A percentile compares a stretch with the other conserved stretches of the same genome.
These are phyloP conservation scores for Coenonympha glycerion DNA, from an alignment of 2,888 invertebrate species.

Conservation along the genomic window DNA sequence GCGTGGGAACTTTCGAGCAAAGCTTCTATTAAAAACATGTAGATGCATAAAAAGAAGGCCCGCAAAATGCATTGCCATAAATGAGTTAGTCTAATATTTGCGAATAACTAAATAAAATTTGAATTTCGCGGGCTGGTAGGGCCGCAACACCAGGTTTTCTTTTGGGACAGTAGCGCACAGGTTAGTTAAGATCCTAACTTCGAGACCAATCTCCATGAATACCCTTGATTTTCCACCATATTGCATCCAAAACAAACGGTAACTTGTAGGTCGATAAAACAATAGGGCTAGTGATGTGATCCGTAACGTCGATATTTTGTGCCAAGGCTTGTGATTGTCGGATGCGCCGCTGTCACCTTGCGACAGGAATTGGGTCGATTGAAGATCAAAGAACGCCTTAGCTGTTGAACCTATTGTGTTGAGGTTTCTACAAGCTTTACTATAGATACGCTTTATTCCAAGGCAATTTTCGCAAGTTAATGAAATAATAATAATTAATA, in stretches of 20 bases:
- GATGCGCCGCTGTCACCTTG: slow-evolving; percentile 63
- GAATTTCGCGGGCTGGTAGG: no score
- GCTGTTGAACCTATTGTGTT: slow-evolving; percentile 10
- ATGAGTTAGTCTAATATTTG: no score
- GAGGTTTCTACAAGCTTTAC: neutral
- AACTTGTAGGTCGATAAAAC: slow-evolving; percentile 12
- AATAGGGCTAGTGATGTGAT: slow-evolving; percentile 19
- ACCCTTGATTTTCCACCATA: slow-evolving; percentile 10
- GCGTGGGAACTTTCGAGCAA: no score
- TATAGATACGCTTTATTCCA: neutral
- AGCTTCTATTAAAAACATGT: no score
- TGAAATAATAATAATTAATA: neutral
- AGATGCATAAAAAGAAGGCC: no score
- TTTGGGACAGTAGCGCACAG: no score
- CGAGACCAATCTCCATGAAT: neutral
- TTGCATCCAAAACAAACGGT: slow-evolving; percentile 8
- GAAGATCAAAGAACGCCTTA: slow-evolving; percentile 26
- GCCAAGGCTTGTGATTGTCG: slow-evolving; percentile 65
- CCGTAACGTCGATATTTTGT: slow-evolving; percentile 42
- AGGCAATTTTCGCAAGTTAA: neutral
- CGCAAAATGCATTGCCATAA: no score
- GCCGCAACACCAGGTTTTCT: no score
- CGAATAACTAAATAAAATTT: no score
- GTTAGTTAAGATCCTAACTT: neutral
- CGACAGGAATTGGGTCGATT: slow-evolving; percentile 48